Base-by-base conservation (phyloP, 2,888 invertebrate species). In the Caenorhabditis panamensis region DNA sequence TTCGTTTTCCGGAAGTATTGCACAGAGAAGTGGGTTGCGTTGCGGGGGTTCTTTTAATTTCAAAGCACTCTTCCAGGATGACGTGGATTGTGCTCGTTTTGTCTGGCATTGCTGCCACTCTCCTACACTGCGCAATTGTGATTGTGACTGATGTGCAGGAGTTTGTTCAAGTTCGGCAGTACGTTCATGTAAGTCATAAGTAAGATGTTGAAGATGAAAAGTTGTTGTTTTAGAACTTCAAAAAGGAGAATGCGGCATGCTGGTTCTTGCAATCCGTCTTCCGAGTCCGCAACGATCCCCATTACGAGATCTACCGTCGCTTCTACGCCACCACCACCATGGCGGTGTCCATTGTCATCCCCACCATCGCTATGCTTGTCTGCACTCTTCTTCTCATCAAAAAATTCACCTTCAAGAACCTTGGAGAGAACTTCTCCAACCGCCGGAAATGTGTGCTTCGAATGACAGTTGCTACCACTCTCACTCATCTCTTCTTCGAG, bases 391-490 rank as follows among this genome's bases (percentile, higher is more conserved):
- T 89, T 13, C 88, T 89, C 53, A 83, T 76, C 54, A 68, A 68
- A 28, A 76, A 76, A 16, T 76, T 76, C 68, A 76, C 76, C 20
- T 68, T 76, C 54, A 76, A 76, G 89, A 86, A 89, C 22, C 81
- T 89, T 47, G 89, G 88, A 16, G 86, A 88, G 69, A 79, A 85
- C 5, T 89, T 89, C 62, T 87, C 87, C 2, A 88, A 88, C 62
- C 82, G 89, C 8, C 77, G 89, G 16, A 86, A 86, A 51, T 89
- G 89, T 71, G 89, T 89, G 18, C 87, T 89, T 20, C 84, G 89
- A 5, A 84, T 89, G 83, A 89, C 89, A 1, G 87, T 88, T 18
- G 86, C 89, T n/a, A 89, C 89, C 1, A 88, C 89, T 1, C 69
- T 87, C 11, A 86, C 86, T 6, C 89, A 89, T 79, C 82, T 89